phyloP scores from a whole-genome alignment of 2,888 invertebrate genomes.

The Drosophila paramelanica region DNA sequence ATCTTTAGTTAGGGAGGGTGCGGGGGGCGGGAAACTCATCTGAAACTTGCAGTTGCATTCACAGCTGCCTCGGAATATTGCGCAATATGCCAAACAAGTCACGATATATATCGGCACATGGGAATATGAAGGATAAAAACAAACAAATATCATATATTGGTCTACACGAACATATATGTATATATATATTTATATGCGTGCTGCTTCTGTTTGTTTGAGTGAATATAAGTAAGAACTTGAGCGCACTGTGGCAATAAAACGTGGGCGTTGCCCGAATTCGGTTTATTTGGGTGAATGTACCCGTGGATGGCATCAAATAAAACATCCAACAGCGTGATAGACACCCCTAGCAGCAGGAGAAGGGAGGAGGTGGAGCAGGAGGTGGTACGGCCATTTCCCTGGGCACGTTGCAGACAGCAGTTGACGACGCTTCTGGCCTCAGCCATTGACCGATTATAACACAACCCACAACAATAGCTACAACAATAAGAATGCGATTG shows the following conservation, averaged over 20 bases:
- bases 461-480: conserved; percentile 31
- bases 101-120: conserved; percentile 41
- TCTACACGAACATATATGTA: conserved; percentile 8
- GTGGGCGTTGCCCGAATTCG: conserved; percentile 47
- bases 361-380: neutral
- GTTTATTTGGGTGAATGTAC: conserved; percentile 8
- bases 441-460: conserved; percentile 73
- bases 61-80: conserved; percentile 29
- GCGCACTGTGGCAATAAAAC: conserved; percentile 52
- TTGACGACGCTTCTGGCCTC: conserved; percentile 58
- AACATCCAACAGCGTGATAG: conserved; percentile 14
- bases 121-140: conserved; percentile 43
- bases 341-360: conserved; percentile 7
- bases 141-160: conserved; percentile 56
- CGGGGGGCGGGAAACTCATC: too few species aligned
- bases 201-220: conserved; percentile 35
- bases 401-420: conserved; percentile 42
- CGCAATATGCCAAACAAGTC: conserved; percentile 65
- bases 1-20: too few species aligned
- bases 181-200: neutral
- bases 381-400: neutral
- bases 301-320: conserved; percentile 18
- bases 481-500: conserved; percentile 23
- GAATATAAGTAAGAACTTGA: conserved; percentile 47
- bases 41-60: conserved; percentile 33